Base-by-base conservation (phyloP, 2,888 invertebrate species). In the Nomada flava region DNA sequence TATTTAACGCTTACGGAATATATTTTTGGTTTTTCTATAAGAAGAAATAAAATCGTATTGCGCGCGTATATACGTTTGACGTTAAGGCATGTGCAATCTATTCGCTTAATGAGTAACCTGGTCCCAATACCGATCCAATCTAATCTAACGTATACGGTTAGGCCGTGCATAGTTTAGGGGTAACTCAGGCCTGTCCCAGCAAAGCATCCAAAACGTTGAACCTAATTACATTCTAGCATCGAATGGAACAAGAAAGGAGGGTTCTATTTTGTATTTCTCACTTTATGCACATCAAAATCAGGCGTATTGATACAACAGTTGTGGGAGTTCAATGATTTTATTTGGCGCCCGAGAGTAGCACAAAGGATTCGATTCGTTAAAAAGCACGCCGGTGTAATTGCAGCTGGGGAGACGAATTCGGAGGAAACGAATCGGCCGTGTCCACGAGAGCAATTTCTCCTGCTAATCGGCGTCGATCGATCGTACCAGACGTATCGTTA, bases 401-500 rank as follows among this genome's bases (percentile, higher is more conserved):
- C 60, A 50, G 10, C 18, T 10, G 47, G 26, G 13, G 52, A 13
- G 29, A 47, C 59, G 68, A 69, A 52, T 52, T 50, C 69, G 18
- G 55, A 50, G 47, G 64, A 53, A 47, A 81, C 74, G 80, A 80
- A 64, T 67, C 50, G 63, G 23, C 57, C 53, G 60, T 71, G 64
- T 68, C 44, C 72, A 42, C 20, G 79, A 55, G 68, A 79, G 80
- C 63, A 79, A 79, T 82, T 82, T 82, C 82, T 81, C 81, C 62
- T 65, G 76, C 81, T 81, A 81, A 81, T 81, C 81, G 80, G 50
- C 64, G 64, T 70, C 79, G 80, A 80, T 84, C 84, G 84, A 78
- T 75, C 68, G 71, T 36, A 60, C 42, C 52, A 42, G 63, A 65
- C 70, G 77, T 67, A 60, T 57, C 72, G 44, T 50, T 53, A 62